Evolutionary conservation across 2,797 vertebrate genomes (phyloP).

Genomic region (Acipenser oxyrinchus): DNA sequence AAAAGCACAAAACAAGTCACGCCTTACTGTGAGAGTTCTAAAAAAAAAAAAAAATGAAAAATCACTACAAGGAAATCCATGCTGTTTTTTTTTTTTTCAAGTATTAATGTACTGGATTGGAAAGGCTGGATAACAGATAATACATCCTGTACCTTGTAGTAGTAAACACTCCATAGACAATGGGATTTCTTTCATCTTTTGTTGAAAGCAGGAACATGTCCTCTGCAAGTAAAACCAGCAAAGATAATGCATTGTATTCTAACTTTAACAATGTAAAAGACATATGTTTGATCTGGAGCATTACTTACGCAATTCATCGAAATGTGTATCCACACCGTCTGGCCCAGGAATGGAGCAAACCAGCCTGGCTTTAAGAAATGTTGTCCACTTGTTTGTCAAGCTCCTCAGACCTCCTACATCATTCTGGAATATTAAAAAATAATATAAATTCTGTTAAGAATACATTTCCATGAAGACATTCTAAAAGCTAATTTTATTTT

Average conservation of each 20-base stretch:
- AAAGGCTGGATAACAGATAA: background rate
- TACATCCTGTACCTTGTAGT: constrained; percentile 77
- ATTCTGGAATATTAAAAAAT: constrained; percentile 63
- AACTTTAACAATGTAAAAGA: no score
- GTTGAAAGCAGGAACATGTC: constrained; percentile 90
- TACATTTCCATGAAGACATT: no score
- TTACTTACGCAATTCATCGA: constrained; percentile 92
- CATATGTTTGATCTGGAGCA: background rate
- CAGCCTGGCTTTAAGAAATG: constrained; percentile 90
- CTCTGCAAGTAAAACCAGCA: constrained; percentile 57
- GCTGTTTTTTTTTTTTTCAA: no score
- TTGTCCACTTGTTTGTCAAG: constrained; percentile 97
- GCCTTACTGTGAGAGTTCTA: no score
- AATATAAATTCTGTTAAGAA: no score
- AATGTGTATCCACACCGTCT: constrained; percentile 89
- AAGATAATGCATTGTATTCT: constrained; percentile 7
- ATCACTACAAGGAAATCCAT: no score
- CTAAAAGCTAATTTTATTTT: background rate
- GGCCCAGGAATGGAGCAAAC: constrained; percentile 89
- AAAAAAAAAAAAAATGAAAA: no score
- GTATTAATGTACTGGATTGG: no score
- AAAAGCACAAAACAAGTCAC: no score
- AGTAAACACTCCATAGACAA: constrained; percentile 90
- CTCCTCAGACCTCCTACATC: constrained; percentile 92
- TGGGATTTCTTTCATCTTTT: constrained; percentile 82